Percentiles rank a stretch among this genome's conserved stretches.
These are phyloP conservation scores for Agapornis roseicollis DNA, from an alignment of 2,113 vertebrate species.

Conservation along the genomic window DNA sequence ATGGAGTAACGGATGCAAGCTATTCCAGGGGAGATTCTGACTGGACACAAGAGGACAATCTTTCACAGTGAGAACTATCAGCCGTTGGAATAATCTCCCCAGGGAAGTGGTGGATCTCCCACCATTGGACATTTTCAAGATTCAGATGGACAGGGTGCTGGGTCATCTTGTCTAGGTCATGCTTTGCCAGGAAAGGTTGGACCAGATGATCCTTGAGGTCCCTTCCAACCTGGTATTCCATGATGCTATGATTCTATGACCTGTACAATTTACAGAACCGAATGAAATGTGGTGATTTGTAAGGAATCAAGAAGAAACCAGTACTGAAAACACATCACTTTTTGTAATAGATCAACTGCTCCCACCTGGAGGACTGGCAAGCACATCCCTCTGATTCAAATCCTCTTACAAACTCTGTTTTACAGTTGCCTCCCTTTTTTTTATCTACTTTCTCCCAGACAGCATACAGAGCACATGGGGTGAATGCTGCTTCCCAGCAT, in stretches of 20 bases:
- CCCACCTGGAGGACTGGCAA: neutral
- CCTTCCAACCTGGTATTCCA: neutral
- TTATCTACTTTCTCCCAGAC: neutral
- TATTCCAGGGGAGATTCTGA: neutral
- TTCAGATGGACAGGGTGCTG: neutral
- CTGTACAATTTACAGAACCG: neutral
- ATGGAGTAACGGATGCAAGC: neutral
- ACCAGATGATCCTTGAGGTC: neutral
- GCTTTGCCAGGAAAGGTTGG: neutral
- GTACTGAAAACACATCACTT: neutral
- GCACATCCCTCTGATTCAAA: neutral
- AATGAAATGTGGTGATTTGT: neutral
- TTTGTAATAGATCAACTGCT: neutral
- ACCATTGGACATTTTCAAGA: neutral
- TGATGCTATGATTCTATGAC: neutral
- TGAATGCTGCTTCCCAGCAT: neutral
- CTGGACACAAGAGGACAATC: neutral
- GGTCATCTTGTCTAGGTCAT: neutral
- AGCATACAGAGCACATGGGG: rapidly evolving
- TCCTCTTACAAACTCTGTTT: neutral
- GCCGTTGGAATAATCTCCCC: neutral
- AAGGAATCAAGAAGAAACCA: neutral
- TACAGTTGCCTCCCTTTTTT: neutral
- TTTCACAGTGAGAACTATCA: neutral
- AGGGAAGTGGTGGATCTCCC: neutral